phyloP scores from a whole-genome alignment of 92 coral and sea anemone genomes.

The Phymanthus crucifer region DNA sequence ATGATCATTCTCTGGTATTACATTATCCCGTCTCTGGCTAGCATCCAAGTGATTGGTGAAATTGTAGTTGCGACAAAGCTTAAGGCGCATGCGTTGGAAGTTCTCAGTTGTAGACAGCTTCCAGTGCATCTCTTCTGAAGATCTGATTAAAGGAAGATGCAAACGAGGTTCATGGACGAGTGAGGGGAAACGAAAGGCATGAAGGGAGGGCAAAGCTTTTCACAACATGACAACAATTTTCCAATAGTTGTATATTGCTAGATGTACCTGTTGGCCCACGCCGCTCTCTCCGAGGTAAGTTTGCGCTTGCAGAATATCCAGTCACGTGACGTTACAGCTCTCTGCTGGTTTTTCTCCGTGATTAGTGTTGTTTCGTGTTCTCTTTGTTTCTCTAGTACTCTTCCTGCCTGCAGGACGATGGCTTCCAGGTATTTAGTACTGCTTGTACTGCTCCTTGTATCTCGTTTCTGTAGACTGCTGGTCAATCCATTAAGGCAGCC shows the following conservation, averaged over 20 bases:
- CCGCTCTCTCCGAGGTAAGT: slow-evolving; percentile 76
- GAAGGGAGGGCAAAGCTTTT: neutral
- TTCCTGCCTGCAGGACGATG: slow-evolving; percentile 51
- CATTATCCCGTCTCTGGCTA: slow-evolving; percentile 77
- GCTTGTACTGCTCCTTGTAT: slow-evolving; percentile 58
- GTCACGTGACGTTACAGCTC: slow-evolving; percentile 41
- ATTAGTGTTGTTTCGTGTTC: slow-evolving; percentile 43
- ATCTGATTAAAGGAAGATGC: slow-evolving; percentile 35
- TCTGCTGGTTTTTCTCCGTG: slow-evolving; percentile 44
- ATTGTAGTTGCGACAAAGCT: slow-evolving; percentile 78
- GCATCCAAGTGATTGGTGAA: slow-evolving; percentile 89
- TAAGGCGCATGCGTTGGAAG: slow-evolving; percentile 96
- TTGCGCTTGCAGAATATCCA: slow-evolving; percentile 83
- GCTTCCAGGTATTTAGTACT: slow-evolving; percentile 55
- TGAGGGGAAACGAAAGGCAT: neutral
- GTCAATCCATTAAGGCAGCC: slow-evolving; percentile 88
- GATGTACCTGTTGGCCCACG: slow-evolving; percentile 91
- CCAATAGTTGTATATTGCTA: too few species aligned
- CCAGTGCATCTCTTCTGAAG: slow-evolving; percentile 71
- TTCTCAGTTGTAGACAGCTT: slow-evolving; percentile 88
- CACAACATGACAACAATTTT: too few species aligned
- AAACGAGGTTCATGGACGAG: neutral
- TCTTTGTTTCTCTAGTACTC: slow-evolving; percentile 60
- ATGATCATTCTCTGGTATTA: slow-evolving; percentile 35
- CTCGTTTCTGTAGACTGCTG: slow-evolving; percentile 56